Conservation (phyloP, 23 tunicate genomes). For the Corella eumyota region DNA sequence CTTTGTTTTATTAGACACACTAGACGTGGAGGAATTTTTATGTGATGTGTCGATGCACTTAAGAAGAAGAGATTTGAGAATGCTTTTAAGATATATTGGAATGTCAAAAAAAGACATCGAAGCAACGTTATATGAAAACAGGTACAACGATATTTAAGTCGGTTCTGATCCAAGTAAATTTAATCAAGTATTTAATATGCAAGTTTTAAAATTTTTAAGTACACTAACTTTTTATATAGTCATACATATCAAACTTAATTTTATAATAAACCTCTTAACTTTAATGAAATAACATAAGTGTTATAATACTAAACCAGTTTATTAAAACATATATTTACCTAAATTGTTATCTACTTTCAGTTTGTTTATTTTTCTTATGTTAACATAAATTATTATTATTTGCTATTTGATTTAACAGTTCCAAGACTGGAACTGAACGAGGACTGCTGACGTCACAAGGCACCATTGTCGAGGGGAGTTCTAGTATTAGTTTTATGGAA, state of each 20-base stretch:
- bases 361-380: neutral
- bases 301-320: too few species aligned
- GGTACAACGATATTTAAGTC: too few species aligned
- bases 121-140: constrained; percentile 34
- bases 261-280: too few species aligned
- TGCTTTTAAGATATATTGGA: constrained; percentile 57
- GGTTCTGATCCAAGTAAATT: too few species aligned
- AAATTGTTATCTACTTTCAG: too few species aligned
- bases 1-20: constrained; percentile 44
- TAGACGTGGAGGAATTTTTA: constrained; percentile 83
- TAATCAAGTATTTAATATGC: too few species aligned
- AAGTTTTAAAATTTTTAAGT: too few species aligned
- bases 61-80: constrained; percentile 57
- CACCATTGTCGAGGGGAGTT: constrained; percentile 56
- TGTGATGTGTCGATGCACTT: constrained; percentile 78
- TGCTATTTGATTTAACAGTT: neutral
- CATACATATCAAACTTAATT: too few species aligned
- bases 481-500: constrained; percentile 44
- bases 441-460: constrained; percentile 51
- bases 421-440: constrained; percentile 27
- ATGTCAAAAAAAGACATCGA: constrained; percentile 51
- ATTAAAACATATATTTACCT: too few species aligned
- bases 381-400: neutral
- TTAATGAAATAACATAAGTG: too few species aligned
- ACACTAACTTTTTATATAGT: too few species aligned